Percentiles rank a stretch among this genome's conserved stretches.
These are phyloP conservation scores for Argynnis bischoffii DNA, from an alignment of 2,888 invertebrate species.

Conservation along the genomic window DNA sequence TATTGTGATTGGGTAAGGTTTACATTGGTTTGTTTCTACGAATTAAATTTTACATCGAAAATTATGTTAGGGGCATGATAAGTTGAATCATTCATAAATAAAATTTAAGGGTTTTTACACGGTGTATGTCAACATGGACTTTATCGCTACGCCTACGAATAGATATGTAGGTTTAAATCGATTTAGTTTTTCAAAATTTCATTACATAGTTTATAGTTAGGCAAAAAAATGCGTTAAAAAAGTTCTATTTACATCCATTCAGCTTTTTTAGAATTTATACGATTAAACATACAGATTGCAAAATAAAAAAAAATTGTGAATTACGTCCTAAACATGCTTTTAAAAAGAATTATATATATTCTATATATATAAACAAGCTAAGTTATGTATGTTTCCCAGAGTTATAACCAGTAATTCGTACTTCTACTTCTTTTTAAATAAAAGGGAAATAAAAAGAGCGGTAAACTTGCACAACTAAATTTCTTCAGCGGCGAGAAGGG, in stretches of 20 bases:
- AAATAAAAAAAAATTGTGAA: too few relatives aligned
- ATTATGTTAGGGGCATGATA: conserved; percentile 14
- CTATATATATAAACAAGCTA: too few relatives aligned
- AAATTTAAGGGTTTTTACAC: not conserved
- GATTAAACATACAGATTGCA: too few relatives aligned
- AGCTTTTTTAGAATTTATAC: too few relatives aligned
- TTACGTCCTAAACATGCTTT: too few relatives aligned
- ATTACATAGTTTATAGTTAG: too few relatives aligned
- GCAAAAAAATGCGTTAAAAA: too few relatives aligned
- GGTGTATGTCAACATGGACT: not conserved
- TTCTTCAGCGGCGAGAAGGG: not conserved
- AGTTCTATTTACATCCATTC: too few relatives aligned
- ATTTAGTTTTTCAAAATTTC: too few relatives aligned
- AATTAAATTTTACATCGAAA: conserved; percentile 11
- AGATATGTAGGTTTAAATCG: too few relatives aligned
- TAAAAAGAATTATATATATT: too few relatives aligned
- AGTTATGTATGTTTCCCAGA: not conserved
- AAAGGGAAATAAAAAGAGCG: conserved; percentile 5
- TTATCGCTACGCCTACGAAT: too few relatives aligned
- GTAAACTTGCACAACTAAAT: conserved; percentile 1
- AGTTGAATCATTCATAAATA: conserved; percentile 4
- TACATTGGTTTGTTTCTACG: conserved; percentile 10
- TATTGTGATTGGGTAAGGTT: conserved; percentile 20
- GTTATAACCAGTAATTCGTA: not conserved
- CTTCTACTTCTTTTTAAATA: not conserved